Base-by-base conservation (phyloP, 2,888 invertebrate genomes). In the Ophonus ardosiacus region DNA sequence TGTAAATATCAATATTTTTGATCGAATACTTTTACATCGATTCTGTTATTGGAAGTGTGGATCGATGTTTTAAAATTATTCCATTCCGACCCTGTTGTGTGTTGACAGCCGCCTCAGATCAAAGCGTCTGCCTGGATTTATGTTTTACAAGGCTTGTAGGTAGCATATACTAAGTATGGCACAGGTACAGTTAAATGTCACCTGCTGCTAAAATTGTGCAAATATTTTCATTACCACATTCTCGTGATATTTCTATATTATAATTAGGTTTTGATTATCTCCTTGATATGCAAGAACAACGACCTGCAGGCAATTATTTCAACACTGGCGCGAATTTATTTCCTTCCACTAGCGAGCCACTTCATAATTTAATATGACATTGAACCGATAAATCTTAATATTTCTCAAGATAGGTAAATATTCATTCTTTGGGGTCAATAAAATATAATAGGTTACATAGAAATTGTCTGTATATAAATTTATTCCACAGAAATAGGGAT, bases 81-180 rank as follows among this genome's bases (percentile, higher is more conserved):
- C 5, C 7, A 10, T 10, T 51, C 43, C 81, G 21, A 56, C 1
- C 81, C 82, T 80, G 80, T 80, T 6, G 31, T 10, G 38, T 80
- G 80, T 61, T 80, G 80, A 82, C 71, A 51, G 83, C 83, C 59
- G 83, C 40, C 13, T 61, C 13, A 76, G 76, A 76, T 76, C 74
- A 84, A 84, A 84, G 83, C 76, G 76, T 84, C 76, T 40, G 13
- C 15, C 38, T 63, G 61, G 63, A 84, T 84, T 43, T 84, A 71
- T 84, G 74, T 38, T 61, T 84, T 61, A 61, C 63, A 82, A 57
- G 15, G 61, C 18, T 17, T 68, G 56, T 81, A 81, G 51, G 81
- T 68, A 68, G 43, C 59, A 31, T 80, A 63, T 63, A 81, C 80
- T 61, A 63, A 38, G 68, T 68, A 81, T 17, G 63, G 59, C 59